Evolutionary conservation across 2,888 invertebrate genomes (phyloP).

Genomic region (Watsonalla cultraria): DNA sequence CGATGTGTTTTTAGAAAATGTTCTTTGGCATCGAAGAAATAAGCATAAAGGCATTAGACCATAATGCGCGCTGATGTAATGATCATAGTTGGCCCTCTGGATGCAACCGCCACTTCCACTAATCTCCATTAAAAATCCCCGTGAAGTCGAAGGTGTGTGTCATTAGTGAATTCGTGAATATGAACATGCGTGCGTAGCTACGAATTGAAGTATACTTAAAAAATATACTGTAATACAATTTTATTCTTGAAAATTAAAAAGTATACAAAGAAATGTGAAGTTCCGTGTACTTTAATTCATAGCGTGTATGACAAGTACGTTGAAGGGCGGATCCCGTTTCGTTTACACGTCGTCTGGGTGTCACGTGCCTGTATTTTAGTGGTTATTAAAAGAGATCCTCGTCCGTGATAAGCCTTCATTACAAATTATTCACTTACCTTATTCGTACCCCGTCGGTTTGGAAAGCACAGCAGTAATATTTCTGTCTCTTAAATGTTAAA

Average conservation of each 20-base stretch:
- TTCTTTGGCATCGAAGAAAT: too few relatives aligned
- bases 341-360: conserved; percentile 47
- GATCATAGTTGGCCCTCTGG: too few relatives aligned
- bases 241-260: not conserved
- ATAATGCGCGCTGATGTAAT: too few relatives aligned
- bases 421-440: conserved; percentile 13
- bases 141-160: too few relatives aligned
- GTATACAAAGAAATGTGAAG: conserved; percentile 1
- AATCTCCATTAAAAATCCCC: too few relatives aligned
- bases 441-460: conserved; percentile 5
- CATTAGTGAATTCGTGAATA: too few relatives aligned
- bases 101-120: too few relatives aligned
- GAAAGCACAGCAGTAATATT: conserved; percentile 1
- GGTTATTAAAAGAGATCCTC: conserved; percentile 41
- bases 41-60: too few relatives aligned
- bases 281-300: conserved; percentile 17
- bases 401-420: conserved; percentile 24
- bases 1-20: too few relatives aligned
- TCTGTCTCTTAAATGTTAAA: not conserved
- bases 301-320: conserved; percentile 25
- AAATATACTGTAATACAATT: not conserved
- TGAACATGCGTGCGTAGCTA: too few relatives aligned
- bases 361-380: conserved; percentile 49
- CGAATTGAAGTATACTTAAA: too few relatives aligned
- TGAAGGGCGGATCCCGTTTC: conserved; percentile 45